These are phyloP conservation scores for Furcula furcula DNA, from an alignment of 2,888 invertebrate species.

Conservation along the genomic window DNA sequence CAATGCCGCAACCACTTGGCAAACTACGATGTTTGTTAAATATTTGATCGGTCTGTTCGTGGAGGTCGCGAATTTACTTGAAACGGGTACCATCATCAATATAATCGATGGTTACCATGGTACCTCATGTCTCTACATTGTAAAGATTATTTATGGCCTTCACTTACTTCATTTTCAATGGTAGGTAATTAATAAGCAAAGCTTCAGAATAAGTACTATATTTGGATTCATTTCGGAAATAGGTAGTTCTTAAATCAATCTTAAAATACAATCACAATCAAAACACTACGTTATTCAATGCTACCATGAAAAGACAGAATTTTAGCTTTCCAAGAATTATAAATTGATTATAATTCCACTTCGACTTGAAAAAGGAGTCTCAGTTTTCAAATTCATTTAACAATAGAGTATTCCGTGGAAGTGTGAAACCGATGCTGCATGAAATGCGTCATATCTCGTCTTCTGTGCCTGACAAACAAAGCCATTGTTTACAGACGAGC, in stretches of 20 bases:
- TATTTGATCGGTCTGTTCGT: slow-evolving; percentile 21
- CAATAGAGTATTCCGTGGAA: slow-evolving; percentile 33
- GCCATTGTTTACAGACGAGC: slow-evolving; percentile 49
- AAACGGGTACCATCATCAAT: background rate
- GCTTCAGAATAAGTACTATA: no score
- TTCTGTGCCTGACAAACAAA: slow-evolving; percentile 49
- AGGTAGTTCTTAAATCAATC: no score
- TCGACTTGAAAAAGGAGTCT: background rate
- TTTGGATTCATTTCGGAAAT: no score
- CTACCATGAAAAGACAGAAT: no score
- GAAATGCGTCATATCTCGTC: slow-evolving; percentile 39
- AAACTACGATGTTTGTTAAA: slow-evolving; percentile 23
- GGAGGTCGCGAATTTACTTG: slow-evolving; percentile 13
- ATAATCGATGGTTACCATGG: background rate
- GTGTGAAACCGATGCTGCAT: slow-evolving; percentile 33
- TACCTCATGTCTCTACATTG: background rate
- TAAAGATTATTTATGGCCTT: no score
- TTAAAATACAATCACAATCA: no score
- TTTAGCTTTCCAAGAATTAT: background rate
- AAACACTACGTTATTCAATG: no score
- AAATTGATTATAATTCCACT: background rate
- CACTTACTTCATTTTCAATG: no score
- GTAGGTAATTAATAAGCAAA: no score
- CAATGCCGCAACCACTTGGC: slow-evolving; percentile 38
- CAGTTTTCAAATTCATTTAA: slow-evolving; percentile 21